phyloP scores from a whole-genome alignment of 2,113 vertebrate genomes.

The Calidris pugnax region DNA sequence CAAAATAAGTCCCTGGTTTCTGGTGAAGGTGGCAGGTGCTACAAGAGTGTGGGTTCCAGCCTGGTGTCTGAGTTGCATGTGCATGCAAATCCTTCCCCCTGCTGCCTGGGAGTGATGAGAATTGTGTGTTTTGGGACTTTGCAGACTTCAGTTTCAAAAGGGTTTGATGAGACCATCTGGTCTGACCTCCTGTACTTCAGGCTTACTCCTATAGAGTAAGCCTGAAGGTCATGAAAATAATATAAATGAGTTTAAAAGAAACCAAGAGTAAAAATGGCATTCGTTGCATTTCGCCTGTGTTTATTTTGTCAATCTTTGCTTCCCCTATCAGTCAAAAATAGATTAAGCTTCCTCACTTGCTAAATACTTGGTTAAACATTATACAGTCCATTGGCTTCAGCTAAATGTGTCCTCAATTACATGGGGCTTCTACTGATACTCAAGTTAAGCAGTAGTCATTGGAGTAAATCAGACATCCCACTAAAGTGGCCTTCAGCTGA shows the following conservation, averaged over 20 bases:
- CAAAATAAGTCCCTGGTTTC: neutral
- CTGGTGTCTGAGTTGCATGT: neutral
- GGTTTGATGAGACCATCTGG: neutral
- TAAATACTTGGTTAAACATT: slow-evolving; percentile 21
- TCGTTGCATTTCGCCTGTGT: neutral
- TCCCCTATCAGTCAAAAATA: slow-evolving; percentile 7
- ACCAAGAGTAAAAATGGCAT: neutral
- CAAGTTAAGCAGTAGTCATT: neutral
- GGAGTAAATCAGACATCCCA: neutral
- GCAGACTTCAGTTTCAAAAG: neutral
- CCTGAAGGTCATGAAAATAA: neutral
- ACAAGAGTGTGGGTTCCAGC: neutral
- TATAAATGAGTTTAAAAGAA: neutral
- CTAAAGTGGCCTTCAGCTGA: neutral
- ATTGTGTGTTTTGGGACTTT: neutral
- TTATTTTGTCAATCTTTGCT: neutral
- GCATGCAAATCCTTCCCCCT: neutral
- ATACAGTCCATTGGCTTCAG: neutral
- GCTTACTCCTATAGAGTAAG: neutral
- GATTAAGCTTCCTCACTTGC: neutral
- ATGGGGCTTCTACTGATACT: neutral
- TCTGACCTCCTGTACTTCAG: neutral
- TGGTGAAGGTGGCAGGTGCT: neutral
- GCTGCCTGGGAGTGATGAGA: neutral
- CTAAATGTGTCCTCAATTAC: neutral